Evolutionary conservation across 2,888 invertebrate genomes (phyloP), one percentile per base, ranked within the genome.

Genomic region (Tetragonula carbonaria): DNA sequence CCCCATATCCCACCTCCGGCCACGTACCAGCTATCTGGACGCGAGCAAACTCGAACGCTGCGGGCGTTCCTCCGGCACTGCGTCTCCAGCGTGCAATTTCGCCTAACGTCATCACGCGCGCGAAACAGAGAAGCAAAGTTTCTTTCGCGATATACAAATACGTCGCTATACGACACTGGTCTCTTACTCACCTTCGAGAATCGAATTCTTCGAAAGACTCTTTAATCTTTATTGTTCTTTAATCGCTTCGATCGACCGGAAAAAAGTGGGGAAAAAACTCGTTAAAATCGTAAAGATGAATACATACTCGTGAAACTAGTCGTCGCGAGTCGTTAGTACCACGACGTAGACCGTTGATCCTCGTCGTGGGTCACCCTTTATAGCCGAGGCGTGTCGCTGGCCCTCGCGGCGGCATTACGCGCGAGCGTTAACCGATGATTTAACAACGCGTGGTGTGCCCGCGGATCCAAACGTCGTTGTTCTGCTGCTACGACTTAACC

Each of bases 381-480:
- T 88, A 91, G 88, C 78, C 91, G 90, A 92, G 91, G 91, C 93
- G 93, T 93, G 93, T 93, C 93, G 91, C 90, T 78, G 82, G 89
- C 88, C 88, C 91, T 90, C 89, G 86, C 86, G 82, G 86, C 75
- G 85, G 92, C 85, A 93, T 92, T 92, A 92, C 82, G 83, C 79
- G 87, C 75, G 84, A 86, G 85, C 88, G 86, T 88, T 88, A 89
- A 90, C 86, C 80, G 83, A 86, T 92, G 92, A 93, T 93, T 92
- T 91, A 93, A 87, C 87, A 91, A 70, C 87, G 82, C 83, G 79
- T 72, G 77, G 57, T 55, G 53, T 55, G 14, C 74, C 74, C 74
- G 82, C 80, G 74, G 75, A 87, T 84, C 86, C 68, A 55, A 74
- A 71, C 82, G 85, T 14, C 80, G 82, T 70, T 53, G 82, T 65